A percentile compares a stretch with the other conserved stretches of the same genome.
Conservation (phyloP, 2,888 invertebrate species). For the Pyrgus malvae region DNA sequence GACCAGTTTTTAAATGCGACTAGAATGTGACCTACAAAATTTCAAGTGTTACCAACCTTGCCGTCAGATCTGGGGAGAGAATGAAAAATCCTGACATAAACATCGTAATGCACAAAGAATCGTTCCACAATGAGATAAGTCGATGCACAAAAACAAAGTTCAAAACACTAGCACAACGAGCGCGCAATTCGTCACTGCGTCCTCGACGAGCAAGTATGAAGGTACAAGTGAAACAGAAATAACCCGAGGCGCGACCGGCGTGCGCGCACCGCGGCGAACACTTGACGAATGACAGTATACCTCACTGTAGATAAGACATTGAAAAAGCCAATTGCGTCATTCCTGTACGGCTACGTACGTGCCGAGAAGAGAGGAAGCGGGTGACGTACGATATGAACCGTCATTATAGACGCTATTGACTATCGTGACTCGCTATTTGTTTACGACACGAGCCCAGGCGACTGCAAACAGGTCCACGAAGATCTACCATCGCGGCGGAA, state of each 20-base stretch:
- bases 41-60: conserved; percentile 65
- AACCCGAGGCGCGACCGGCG: conserved; percentile 53
- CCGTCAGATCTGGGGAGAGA: conserved; percentile 69
- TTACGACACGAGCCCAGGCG: conserved; percentile 31
- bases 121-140: conserved; percentile 51
- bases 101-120: conserved; percentile 55
- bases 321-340: conserved; percentile 82
- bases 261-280: conserved; percentile 72
- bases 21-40: conserved; percentile 41
- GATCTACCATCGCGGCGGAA: conserved; percentile 15
- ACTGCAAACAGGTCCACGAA: conserved; percentile 17
- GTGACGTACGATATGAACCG: conserved; percentile 69
- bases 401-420: conserved; percentile 67
- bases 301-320: conserved; percentile 79
- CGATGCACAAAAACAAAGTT: conserved; percentile 66
- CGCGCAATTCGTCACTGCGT: conserved; percentile 73
- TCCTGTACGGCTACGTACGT: conserved; percentile 74
- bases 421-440: conserved; percentile 62
- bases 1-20: conserved; percentile 42
- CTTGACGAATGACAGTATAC: conserved; percentile 78
- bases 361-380: conserved; percentile 75
- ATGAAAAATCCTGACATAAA: conserved; percentile 77
- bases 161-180: conserved; percentile 72
- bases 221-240: conserved; percentile 71
- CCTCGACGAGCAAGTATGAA: conserved; percentile 73